A percentile compares a stretch with the other conserved stretches of the same genome.
phyloP scores from a whole-genome alignment of 1,140 invertebrate genomes.

The Cydia strobilella region DNA sequence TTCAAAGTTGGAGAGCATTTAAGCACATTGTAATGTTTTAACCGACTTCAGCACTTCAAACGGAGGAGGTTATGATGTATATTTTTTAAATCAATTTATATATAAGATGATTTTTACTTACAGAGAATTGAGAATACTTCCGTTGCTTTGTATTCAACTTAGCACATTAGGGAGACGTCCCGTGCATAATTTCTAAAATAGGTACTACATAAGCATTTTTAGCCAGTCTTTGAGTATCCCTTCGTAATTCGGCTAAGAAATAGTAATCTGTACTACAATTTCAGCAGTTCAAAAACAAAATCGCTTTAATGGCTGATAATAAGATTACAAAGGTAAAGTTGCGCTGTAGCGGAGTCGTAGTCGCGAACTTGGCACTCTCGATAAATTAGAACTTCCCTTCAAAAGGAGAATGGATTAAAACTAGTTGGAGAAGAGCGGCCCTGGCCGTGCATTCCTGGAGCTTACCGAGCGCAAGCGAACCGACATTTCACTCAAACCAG shows the following conservation, averaged over 20 bases:
- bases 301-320: conserved; percentile 50
- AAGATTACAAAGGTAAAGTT: conserved; percentile 66
- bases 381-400: conserved; percentile 78
- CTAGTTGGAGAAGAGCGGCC: conserved; percentile 69
- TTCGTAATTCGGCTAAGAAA: not conserved
- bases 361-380: conserved; percentile 76
- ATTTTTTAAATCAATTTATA: no score
- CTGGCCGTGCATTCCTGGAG: conserved; percentile 3
- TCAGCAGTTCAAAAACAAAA: conserved; percentile 34
- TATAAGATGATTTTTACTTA: no score
- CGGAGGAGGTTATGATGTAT: no score
- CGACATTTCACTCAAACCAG: not conserved
- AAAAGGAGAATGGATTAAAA: conserved; percentile 77
- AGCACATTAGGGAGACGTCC: no score
- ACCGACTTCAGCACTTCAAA: no score
- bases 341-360: conserved; percentile 63
- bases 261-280: conserved; percentile 24
- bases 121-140: no score
- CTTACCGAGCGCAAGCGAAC: not conserved
- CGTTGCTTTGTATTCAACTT: no score
- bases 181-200: not conserved
- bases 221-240: not conserved
- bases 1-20: not conserved
- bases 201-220: not conserved
- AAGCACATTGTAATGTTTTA: not conserved